Conservation (phyloP, 2,888 invertebrate species). For the Drosophila mercatorum region DNA sequence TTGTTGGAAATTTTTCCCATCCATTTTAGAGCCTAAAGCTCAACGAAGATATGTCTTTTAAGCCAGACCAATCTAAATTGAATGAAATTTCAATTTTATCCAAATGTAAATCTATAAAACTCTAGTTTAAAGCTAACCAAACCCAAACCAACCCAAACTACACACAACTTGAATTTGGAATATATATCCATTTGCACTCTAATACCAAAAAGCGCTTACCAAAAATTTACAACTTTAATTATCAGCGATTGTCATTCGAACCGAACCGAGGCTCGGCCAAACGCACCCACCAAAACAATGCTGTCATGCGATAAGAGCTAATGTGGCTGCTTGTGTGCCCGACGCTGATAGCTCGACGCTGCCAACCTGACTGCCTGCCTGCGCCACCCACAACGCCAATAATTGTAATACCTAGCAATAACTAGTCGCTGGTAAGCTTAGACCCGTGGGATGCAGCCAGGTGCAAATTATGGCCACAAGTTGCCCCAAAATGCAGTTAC, state of each 20-base stretch:
- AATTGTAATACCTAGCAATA: constrained; percentile 16
- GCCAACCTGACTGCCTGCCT: neutral
- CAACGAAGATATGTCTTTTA: too few relatives aligned
- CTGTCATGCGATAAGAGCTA: constrained; percentile 27
- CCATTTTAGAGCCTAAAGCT: too few relatives aligned
- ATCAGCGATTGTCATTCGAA: constrained; percentile 16
- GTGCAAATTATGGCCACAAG: constrained; percentile 33
- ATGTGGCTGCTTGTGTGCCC: constrained; percentile 21
- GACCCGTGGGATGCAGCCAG: constrained; percentile 16
- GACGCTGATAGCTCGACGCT: constrained; percentile 23
- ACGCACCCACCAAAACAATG: constrained; percentile 1
- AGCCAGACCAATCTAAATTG: too few relatives aligned
- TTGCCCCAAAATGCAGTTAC: constrained; percentile 38
- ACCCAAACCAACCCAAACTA: too few relatives aligned
- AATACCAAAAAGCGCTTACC: neutral
- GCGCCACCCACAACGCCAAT: too few relatives aligned
- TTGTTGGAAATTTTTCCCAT: too few relatives aligned
- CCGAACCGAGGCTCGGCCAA: neutral
- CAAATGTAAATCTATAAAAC: too few relatives aligned
- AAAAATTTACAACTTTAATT: neutral
- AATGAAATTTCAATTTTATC: too few relatives aligned
- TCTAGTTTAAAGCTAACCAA: too few relatives aligned
- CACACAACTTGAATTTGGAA: too few relatives aligned
- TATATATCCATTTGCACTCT: neutral
- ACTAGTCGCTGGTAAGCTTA: neutral